Evolutionary conservation across 2,797 vertebrate species (phyloP).

Genomic region (Hippocampus kuda): DNA sequence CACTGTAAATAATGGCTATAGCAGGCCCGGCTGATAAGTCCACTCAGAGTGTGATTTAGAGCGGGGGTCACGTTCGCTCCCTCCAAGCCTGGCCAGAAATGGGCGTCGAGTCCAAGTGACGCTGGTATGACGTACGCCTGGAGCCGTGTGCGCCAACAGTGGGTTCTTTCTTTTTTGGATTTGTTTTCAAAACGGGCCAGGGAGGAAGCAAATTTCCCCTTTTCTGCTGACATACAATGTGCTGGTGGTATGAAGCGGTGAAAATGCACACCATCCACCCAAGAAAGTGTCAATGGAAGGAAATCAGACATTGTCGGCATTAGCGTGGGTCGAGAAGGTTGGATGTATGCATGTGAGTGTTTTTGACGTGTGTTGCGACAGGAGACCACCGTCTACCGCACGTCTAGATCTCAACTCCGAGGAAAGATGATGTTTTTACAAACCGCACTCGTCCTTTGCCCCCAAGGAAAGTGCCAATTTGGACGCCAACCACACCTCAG

Average conservation of each 20-base stretch:
- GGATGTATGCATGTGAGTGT: background rate
- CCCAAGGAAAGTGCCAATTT: background rate
- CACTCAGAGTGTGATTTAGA: constrained; percentile 27
- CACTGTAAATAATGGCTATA: constrained; percentile 67
- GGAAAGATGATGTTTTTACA: background rate
- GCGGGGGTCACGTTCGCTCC: constrained; percentile 20
- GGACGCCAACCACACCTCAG: background rate
- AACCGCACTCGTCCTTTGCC: constrained; percentile 4
- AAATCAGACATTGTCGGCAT: constrained; percentile 1
- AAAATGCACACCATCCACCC: background rate
- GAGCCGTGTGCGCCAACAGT: background rate
- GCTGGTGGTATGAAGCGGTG: background rate
- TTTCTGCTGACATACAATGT: constrained; percentile 8
- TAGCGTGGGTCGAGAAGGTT: background rate
- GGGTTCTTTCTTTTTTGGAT: constrained; percentile 7
- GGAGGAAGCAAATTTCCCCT: constrained; percentile 4
- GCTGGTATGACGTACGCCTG: background rate
- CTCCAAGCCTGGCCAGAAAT: background rate
- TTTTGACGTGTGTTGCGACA: background rate
- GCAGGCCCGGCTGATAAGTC: constrained; percentile 44
- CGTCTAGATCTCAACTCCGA: background rate
- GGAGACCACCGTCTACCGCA: background rate
- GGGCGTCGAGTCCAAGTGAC: constrained; percentile 3
- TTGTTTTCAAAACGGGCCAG: constrained; percentile 4
- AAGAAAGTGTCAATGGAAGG: constrained; percentile 5